These are phyloP conservation scores for Arctocebus calabarensis DNA, from an alignment of 2,797 vertebrate genomes.

Conservation along the genomic window DNA sequence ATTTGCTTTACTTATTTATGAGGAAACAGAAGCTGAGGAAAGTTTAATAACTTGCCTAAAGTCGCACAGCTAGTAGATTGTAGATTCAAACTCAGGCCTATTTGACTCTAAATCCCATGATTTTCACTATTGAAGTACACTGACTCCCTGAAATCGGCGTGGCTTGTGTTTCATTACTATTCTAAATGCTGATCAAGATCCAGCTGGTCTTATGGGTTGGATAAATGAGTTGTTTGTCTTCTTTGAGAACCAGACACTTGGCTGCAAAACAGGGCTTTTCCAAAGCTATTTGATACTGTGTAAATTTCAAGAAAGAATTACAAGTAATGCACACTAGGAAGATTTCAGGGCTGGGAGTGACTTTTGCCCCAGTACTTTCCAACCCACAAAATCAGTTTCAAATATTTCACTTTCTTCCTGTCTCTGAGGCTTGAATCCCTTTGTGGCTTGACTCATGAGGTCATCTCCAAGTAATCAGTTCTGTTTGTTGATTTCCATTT, in stretches of 20 bases:
- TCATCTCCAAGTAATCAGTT: background rate
- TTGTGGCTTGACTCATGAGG: constrained; percentile 35
- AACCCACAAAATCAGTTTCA: constrained; percentile 34
- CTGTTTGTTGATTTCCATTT: constrained; percentile 48
- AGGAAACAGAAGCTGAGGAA: background rate
- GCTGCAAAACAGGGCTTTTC: background rate
- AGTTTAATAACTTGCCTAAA: background rate
- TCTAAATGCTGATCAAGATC: background rate
- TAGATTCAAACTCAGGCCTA: constrained; percentile 31
- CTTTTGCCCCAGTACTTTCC: constrained; percentile 14
- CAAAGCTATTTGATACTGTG: constrained; percentile 31
- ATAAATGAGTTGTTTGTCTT: background rate
- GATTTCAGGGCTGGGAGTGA: background rate
- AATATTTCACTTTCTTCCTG: constrained; percentile 50
- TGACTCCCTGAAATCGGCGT: background rate
- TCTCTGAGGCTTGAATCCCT: background rate
- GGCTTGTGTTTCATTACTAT: background rate
- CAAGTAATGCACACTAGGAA: background rate
- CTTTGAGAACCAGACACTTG: background rate
- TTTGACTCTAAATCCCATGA: background rate
- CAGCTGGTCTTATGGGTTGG: background rate
- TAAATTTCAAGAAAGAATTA: constrained; percentile 25
- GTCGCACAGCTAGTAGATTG: background rate
- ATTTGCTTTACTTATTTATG: constrained; percentile 20
- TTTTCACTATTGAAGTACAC: background rate